Base-by-base conservation (phyloP, 92 coral and sea anemone genomes). In the Virgularia gustaviana region DNA sequence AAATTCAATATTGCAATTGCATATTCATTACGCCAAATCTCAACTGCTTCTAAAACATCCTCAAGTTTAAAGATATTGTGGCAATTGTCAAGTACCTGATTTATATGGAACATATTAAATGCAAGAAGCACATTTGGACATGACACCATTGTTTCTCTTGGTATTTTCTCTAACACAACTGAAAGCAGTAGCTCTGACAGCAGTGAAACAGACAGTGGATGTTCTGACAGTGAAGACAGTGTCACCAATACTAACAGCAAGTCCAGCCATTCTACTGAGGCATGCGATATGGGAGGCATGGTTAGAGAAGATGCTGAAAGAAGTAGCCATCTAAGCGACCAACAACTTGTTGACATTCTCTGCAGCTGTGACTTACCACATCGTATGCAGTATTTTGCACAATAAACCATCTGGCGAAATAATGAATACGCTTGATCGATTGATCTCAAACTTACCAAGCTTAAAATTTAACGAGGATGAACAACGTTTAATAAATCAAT, bases 41-140 rank as follows among this genome's bases (percentile, higher is more conserved):
- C 88, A 39, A 83, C 81, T 27, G 28, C 70, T 9, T 58, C 9
- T 7, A 75, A 30, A 33, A 83, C 56, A 51, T 87, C 88, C 30
- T 68, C n/a, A 8, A 86, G 20, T 12, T 82, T 39, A 59, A 83
- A 86, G 33, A 86, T 33, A 2, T 51, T 34, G 56, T 79, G 3
- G 54, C 83, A 74, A 18, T 55, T 18, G 49, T 43, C 60, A 61
- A 79, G 57, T 25, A 79, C 81, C 63, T 86, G 90, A 9, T 83
- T 70, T 22, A 86, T 78, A 65, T 86, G 90, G 43, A 86, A 86
- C 0, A 45, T 15, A 67, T 86, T 83, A 36, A 86, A 79, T 71
- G 83, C 85, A 28, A 86, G 34, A 12, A 86, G 39, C 27, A 65
- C 39, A 75, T 75, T 86, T 10, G 89, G 89, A 61, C 89, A 85